Percentiles rank a stretch among this genome's conserved stretches.
These are phyloP conservation scores for Adela reaumurella DNA, from an alignment of 2,888 invertebrate genomes.

Conservation along the genomic window DNA sequence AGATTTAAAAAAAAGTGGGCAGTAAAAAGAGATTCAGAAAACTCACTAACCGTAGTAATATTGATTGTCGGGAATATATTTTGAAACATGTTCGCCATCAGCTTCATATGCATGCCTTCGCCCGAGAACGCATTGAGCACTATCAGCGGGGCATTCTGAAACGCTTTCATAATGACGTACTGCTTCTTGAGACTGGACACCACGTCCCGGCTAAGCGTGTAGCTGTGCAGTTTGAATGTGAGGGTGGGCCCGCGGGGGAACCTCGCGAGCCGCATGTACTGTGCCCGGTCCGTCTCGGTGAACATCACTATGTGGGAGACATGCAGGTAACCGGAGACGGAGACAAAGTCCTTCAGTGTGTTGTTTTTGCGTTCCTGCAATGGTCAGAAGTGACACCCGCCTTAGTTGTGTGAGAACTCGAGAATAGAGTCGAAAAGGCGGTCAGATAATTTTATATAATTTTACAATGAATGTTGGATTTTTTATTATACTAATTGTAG, in stretches of 20 bases:
- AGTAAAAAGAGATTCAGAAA: neutral
- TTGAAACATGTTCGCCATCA: constrained; percentile 95
- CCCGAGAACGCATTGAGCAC: constrained; percentile 88
- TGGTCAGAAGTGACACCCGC: too few relatives aligned
- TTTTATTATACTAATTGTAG: too few relatives aligned
- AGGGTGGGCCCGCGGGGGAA: constrained; percentile 91
- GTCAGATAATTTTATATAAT: too few relatives aligned
- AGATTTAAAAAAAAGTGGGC: too few relatives aligned
- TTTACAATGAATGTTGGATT: too few relatives aligned
- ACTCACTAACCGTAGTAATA: constrained; percentile 70
- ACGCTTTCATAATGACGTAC: constrained; percentile 77
- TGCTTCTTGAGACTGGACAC: constrained; percentile 82
- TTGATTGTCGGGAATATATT: constrained; percentile 99
- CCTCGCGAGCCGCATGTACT: constrained; percentile 81
- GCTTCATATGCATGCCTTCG: constrained; percentile 82
- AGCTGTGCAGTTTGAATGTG: constrained; percentile 77
- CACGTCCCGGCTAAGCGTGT: constrained; percentile 80
- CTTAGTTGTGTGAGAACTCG: too few relatives aligned
- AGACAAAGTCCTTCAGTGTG: constrained; percentile 93
- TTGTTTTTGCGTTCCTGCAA: constrained; percentile 82
- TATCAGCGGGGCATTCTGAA: constrained; percentile 84
- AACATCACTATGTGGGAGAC: constrained; percentile 92
- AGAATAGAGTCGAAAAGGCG: too few relatives aligned
- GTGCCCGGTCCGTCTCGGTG: constrained; percentile 78
- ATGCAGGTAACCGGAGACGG: constrained; percentile 85